Conservation (phyloP, 2,113 vertebrate genomes). For the Sinocyclocheilus grahami region DNA sequence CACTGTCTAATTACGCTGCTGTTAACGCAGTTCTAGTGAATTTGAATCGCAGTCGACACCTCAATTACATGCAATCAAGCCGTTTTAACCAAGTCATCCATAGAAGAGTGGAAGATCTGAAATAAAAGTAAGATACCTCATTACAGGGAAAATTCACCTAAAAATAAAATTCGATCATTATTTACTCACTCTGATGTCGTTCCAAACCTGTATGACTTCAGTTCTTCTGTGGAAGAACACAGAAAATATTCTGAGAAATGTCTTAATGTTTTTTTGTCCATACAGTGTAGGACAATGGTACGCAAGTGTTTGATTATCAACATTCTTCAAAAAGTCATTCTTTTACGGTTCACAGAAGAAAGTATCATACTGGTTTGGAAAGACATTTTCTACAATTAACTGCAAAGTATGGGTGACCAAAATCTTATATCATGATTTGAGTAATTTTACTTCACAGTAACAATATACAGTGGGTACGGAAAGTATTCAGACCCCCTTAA, state of each 20-base stretch:
- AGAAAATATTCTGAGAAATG: background rate
- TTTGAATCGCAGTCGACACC: slow-evolving; percentile 19
- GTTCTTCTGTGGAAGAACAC: background rate
- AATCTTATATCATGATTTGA: no score
- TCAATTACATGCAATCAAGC: slow-evolving; percentile 9
- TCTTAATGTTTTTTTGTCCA: background rate
- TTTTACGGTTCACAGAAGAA: background rate
- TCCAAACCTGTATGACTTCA: background rate
- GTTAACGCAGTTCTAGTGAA: background rate
- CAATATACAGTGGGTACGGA: no score
- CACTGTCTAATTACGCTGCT: slow-evolving; percentile 30
- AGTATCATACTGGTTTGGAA: background rate
- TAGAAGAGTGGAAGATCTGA: background rate
- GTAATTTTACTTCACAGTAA: no score
- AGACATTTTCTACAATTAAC: no score
- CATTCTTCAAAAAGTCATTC: background rate
- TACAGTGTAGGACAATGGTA: background rate
- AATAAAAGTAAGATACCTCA: background rate
- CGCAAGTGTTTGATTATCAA: background rate
- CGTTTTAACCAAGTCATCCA: background rate
- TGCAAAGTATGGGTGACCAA: no score
- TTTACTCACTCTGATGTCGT: background rate
- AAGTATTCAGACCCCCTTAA: no score
- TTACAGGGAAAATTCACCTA: background rate
- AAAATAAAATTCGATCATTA: background rate